These are phyloP conservation scores for Oligia strigilis DNA, from an alignment of 2,888 invertebrate genomes.

Conservation along the genomic window DNA sequence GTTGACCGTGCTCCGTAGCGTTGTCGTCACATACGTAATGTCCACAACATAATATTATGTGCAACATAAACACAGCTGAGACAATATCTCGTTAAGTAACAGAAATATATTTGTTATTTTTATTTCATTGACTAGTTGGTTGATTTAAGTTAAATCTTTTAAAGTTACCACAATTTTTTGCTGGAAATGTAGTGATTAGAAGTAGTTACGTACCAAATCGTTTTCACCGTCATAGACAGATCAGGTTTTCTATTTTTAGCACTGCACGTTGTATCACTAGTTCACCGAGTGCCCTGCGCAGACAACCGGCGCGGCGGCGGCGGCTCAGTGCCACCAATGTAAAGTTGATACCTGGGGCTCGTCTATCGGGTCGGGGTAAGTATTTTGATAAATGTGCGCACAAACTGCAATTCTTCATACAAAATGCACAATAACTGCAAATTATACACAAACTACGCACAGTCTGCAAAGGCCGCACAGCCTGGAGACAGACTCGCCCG, in stretches of 20 bases:
- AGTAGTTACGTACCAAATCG: conserved; percentile 5
- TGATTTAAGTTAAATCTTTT: conserved; percentile 20
- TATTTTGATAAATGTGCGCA: not conserved
- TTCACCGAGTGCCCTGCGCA: not conserved
- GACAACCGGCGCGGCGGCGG: not conserved
- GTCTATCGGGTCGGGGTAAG: not conserved
- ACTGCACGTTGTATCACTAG: conserved; percentile 18
- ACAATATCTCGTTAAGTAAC: not conserved
- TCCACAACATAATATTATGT: not conserved
- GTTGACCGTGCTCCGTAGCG: not conserved
- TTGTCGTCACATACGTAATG: not conserved
- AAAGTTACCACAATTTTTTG: not conserved
- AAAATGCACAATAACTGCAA: not conserved
- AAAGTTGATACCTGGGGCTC: not conserved
- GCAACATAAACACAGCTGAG: conserved; percentile 27
- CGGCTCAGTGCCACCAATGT: not conserved
- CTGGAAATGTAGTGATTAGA: not conserved
- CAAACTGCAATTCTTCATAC: not conserved
- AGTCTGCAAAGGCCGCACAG: not conserved
- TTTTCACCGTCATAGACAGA: conserved; percentile 7
- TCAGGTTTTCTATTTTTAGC: conserved; percentile 40
- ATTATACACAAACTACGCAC: not conserved
- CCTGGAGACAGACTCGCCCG: no score
- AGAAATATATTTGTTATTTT: conserved; percentile 9
- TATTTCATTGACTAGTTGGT: not conserved